A percentile compares a stretch with the other conserved stretches of the same genome.
Conservation (phyloP, 2,888 invertebrate genomes). For the Hydrotaea cyrtoneurina region DNA sequence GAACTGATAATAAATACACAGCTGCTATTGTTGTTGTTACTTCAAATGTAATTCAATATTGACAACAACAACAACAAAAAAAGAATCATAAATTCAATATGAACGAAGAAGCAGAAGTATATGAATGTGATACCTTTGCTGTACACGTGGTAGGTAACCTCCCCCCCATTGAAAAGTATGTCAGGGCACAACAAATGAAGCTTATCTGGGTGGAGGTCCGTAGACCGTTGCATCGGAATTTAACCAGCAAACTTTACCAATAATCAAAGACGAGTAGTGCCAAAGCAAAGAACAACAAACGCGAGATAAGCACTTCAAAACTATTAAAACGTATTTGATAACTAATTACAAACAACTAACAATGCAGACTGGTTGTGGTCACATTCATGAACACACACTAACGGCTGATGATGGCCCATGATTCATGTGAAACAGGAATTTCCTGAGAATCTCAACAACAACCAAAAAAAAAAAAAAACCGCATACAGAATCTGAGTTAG, state of each 20-base stretch:
- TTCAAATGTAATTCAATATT: slow-evolving; percentile 30
- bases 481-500: neutral
- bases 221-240: no score
- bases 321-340: neutral
- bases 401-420: slow-evolving; percentile 4
- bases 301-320: neutral
- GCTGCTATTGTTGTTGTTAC: neutral
- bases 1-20: slow-evolving; percentile 6
- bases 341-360: neutral
- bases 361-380: neutral
- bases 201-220: slow-evolving; percentile 48
- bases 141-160: neutral
- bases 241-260: no score
- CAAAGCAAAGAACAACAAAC: neutral
- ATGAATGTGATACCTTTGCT: neutral
- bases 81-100: slow-evolving; percentile 19
- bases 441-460: slow-evolving; percentile 30
- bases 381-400: no score
- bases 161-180: slow-evolving; percentile 42
- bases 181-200: slow-evolving; percentile 52
- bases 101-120: neutral
- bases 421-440: slow-evolving; percentile 26
- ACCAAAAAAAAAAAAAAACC: neutral
- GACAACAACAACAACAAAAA: no score
- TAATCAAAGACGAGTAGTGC: neutral